A percentile compares a stretch with the other conserved stretches of the same genome.
Evolutionary conservation across 2,113 vertebrate species (phyloP).

Genomic region (Tragelaphus imberbis): DNA sequence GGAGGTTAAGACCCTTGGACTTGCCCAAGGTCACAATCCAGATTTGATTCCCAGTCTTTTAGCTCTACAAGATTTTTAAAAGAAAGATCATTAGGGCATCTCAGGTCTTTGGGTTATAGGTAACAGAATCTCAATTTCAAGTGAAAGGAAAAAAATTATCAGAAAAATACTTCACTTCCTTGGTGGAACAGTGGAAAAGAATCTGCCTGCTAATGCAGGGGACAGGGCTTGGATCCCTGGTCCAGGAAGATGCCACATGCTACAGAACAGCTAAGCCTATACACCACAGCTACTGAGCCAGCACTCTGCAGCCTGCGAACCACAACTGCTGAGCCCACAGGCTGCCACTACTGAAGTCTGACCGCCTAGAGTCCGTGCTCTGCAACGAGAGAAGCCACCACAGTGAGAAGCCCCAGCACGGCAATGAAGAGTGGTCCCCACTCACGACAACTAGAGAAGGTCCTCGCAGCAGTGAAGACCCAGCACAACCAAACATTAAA

Average conservation of each 20-base stretch:
- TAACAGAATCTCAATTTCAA: constrained; percentile 13
- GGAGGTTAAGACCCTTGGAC: background rate
- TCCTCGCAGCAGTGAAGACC: background rate
- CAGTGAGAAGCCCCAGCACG: background rate
- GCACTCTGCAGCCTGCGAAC: fast-evolving
- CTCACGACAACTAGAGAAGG: background rate
- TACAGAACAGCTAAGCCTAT: background rate
- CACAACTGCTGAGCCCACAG: background rate
- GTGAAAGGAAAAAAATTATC: background rate
- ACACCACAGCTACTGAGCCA: background rate
- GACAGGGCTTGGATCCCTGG: background rate
- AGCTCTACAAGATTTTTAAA: background rate
- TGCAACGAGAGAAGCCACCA: background rate
- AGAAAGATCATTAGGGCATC: background rate
- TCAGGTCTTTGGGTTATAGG: background rate
- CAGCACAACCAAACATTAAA: background rate
- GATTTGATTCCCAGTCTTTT: background rate
- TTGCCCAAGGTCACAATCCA: background rate
- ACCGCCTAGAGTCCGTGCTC: background rate
- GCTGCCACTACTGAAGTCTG: background rate
- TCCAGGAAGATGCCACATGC: background rate
- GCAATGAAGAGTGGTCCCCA: background rate
- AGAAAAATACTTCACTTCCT: background rate
- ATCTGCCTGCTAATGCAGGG: background rate
- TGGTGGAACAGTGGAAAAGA: background rate